These are phyloP conservation scores for Gymnorhina tibicen DNA, from an alignment of 2,113 vertebrate species.

Conservation along the genomic window DNA sequence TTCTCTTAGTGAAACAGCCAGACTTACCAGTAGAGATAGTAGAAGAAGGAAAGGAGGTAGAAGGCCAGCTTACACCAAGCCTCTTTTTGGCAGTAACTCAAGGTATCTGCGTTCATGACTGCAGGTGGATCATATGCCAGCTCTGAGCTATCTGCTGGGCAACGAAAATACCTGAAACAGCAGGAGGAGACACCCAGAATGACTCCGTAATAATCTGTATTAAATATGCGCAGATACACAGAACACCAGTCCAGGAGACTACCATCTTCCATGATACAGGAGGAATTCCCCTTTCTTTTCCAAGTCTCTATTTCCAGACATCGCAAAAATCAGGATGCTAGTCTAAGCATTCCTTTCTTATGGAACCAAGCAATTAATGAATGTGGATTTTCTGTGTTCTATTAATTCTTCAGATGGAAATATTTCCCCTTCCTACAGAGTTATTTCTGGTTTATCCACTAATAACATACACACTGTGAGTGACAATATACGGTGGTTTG, in stretches of 20 bases:
- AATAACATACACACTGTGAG: background rate
- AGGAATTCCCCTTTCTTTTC: background rate
- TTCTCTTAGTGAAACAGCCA: background rate
- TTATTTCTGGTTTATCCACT: background rate
- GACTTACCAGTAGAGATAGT: constrained; percentile 98
- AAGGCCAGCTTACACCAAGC: constrained; percentile 99
- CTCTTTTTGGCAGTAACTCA: constrained; percentile 97
- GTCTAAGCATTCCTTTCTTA: background rate
- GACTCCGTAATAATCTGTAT: background rate
- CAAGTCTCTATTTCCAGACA: background rate
- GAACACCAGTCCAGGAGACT: background rate
- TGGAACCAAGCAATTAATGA: background rate
- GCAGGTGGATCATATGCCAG: constrained; percentile 91
- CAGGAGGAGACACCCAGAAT: constrained; percentile 38
- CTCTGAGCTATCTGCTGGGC: constrained; percentile 93
- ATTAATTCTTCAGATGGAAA: background rate
- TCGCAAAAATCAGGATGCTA: background rate
- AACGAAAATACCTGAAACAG: constrained; percentile 90
- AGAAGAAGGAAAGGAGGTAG: constrained; percentile 98
- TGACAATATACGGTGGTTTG: background rate
- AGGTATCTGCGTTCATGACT: constrained; percentile 94
- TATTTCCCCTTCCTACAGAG: background rate
- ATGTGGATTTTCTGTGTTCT: background rate
- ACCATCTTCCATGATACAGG: background rate
- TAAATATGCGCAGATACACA: background rate